Base-by-base conservation (phyloP, 1,140 invertebrate species). In the Drosophila varians region DNA sequence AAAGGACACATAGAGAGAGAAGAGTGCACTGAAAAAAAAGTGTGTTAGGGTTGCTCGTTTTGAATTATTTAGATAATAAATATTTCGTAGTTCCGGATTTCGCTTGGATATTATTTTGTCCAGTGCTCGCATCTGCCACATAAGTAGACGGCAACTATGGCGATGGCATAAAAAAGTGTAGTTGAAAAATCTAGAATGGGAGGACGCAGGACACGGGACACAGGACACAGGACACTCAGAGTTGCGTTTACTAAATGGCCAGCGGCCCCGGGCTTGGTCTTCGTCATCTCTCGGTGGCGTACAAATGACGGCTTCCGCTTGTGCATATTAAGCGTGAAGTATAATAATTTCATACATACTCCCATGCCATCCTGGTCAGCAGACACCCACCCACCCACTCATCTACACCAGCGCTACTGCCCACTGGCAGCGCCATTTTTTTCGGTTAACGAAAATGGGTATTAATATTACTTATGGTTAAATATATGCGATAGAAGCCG, bases 391-490 rank as follows among this genome's bases (percentile, higher is more conserved):
- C 1, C 73, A 55, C 51, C 26, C 61, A 48, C 47, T 16, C 46
- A 54, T 26, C 49, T 19, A 54, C 31, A 26, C 1, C 38, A 26
- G 6, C 18, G 28, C 42, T 16, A 9, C 23, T 14, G 23, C 7
- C 45, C 21, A 9, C 23, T 14, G 23, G 12, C 45, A 38, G 66
- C 71, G 62, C 40, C 31, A 38, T 40, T 61, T 69, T 53, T 46
- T 70, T 61, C 42, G 52, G 69, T 74, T 74, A 66, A 57, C 58
- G 53, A 87, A 87, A 87, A 87, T 87, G 82, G 82, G 77, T 87
- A 87, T 87, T 87, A 87, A 87, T 87, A 87, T 87, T 87, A 87
- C 82, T 87, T 87, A 87, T 76, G 82, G 74, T 87, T 87, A 87
- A 87, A 87, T 82, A 87, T 87, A 87, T 75, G 72, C 48, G 77